phyloP scores from a whole-genome alignment of 2,797 vertebrate species.

The Syndactyla subalaris region DNA sequence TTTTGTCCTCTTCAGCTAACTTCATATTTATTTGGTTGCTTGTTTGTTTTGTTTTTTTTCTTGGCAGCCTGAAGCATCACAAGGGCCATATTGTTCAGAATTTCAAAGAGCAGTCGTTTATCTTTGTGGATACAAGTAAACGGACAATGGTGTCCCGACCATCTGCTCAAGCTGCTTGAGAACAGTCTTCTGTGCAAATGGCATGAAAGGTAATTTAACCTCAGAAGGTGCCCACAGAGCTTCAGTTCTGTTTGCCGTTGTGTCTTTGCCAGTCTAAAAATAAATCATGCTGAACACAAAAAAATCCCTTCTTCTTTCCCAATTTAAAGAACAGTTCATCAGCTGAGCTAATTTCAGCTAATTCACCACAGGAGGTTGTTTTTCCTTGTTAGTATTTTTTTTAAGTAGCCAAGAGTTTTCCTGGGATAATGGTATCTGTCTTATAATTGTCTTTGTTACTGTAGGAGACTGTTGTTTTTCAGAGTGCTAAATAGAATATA shows the following conservation, averaged over 20 bases:
- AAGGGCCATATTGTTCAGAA: slow-evolving; percentile 14
- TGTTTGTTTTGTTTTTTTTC: neutral
- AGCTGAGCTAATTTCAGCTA: slow-evolving; percentile 23
- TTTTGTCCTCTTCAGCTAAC: neutral
- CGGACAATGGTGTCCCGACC: neutral
- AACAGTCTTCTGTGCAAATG: slow-evolving; percentile 43
- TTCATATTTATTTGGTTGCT: neutral
- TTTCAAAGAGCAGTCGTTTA: slow-evolving; percentile 34
- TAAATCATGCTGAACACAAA: slow-evolving; percentile 2
- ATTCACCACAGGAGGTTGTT: slow-evolving; percentile 9
- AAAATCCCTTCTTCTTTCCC: neutral
- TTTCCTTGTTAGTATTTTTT: slow-evolving; percentile 8
- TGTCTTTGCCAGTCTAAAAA: slow-evolving; percentile 45
- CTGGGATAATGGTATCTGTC: neutral
- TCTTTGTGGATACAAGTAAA: slow-evolving; percentile 55
- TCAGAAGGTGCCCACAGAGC: slow-evolving; percentile 42
- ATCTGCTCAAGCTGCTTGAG: slow-evolving; percentile 54
- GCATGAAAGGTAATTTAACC: slow-evolving; percentile 68
- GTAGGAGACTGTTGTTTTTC: neutral
- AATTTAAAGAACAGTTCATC: slow-evolving; percentile 15
- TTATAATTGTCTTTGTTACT: neutral
- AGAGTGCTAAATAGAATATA: neutral
- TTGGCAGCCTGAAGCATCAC: slow-evolving; percentile 43
- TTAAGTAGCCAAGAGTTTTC: slow-evolving; percentile 10
- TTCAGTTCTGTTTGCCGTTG: slow-evolving; percentile 34